These are phyloP conservation scores for Anastrepha obliqua DNA, from an alignment of 1,140 invertebrate species.

Conservation along the genomic window DNA sequence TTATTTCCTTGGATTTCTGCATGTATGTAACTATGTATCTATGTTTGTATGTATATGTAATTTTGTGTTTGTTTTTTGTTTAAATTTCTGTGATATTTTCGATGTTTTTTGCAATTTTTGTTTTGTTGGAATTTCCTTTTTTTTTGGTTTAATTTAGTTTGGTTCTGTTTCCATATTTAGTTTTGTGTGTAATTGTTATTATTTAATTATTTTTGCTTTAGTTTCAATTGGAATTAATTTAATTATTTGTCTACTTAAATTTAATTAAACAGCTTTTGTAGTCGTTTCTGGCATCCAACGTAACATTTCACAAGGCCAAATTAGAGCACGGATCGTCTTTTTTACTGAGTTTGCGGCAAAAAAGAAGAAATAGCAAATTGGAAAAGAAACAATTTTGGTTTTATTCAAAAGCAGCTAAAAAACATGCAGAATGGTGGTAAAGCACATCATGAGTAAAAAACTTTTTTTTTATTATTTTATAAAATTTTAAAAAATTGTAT, in stretches of 20 bases:
- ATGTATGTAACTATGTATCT: not conserved
- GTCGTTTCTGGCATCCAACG: slow-evolving; percentile 75
- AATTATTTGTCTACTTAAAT: slow-evolving; percentile 73
- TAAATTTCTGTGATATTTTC: slow-evolving; percentile 39
- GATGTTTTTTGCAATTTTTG: slow-evolving; percentile 38
- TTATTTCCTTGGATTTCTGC: not conserved
- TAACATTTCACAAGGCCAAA: slow-evolving; percentile 74
- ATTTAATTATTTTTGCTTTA: slow-evolving; percentile 61
- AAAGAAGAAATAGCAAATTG: slow-evolving; percentile 34
- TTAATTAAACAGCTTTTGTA: slow-evolving; percentile 74
- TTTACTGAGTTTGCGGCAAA: slow-evolving; percentile 64
- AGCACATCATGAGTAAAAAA: not conserved
- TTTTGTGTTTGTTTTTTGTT: not conserved
- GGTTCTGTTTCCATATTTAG: not conserved
- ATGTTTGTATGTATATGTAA: slow-evolving; percentile 7
- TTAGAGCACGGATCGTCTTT: slow-evolving; percentile 73
- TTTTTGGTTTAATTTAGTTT: slow-evolving; percentile 1
- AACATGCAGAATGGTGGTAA: slow-evolving; percentile 19
- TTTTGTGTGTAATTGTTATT: slow-evolving; percentile 8
- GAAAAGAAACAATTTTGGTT: slow-evolving; percentile 39
- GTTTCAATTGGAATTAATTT: slow-evolving; percentile 57
- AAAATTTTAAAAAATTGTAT: not conserved
- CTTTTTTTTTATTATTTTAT: not conserved
- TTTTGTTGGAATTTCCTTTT: not conserved
- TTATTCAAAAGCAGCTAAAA: slow-evolving; percentile 28